Percentiles rank a stretch among this genome's conserved stretches.
phyloP scores from a whole-genome alignment of 2,888 invertebrate species.

The Xanthia togata region DNA sequence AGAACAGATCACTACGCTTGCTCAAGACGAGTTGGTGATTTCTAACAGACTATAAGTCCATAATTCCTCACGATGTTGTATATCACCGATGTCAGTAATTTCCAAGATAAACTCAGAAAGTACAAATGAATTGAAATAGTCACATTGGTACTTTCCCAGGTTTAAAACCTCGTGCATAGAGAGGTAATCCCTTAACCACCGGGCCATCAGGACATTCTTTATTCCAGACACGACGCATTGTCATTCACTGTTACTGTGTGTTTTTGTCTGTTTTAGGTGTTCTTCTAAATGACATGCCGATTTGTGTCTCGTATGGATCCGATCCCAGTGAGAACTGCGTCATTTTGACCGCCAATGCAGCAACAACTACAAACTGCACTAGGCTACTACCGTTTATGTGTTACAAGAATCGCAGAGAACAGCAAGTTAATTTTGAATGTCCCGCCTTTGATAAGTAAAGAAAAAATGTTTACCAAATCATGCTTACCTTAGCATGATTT shows the following conservation, averaged over 20 bases:
- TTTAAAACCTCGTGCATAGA: not conserved
- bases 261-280: conserved; percentile 9
- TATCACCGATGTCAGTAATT: not conserved
- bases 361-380: conserved; percentile 5
- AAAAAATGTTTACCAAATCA: too few species aligned
- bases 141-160: not conserved
- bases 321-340: not conserved
- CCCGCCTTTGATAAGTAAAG: conserved; percentile 33
- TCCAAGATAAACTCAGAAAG: not conserved
- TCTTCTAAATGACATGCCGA: conserved; percentile 4
- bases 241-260: not conserved
- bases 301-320: not conserved
- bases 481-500: too few species aligned
- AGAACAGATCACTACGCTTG: too few species aligned
- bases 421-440: conserved; percentile 7
- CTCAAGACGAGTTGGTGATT: too few species aligned
- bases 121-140: not conserved
- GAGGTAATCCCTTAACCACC: not conserved
- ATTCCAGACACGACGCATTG: not conserved
- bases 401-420: conserved; percentile 9
- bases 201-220: not conserved
- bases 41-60: not conserved
- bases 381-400: conserved; percentile 6
- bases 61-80: not conserved
- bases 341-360: not conserved